phyloP scores from a whole-genome alignment of 2,888 invertebrate species.

The Nasonia oneida region DNA sequence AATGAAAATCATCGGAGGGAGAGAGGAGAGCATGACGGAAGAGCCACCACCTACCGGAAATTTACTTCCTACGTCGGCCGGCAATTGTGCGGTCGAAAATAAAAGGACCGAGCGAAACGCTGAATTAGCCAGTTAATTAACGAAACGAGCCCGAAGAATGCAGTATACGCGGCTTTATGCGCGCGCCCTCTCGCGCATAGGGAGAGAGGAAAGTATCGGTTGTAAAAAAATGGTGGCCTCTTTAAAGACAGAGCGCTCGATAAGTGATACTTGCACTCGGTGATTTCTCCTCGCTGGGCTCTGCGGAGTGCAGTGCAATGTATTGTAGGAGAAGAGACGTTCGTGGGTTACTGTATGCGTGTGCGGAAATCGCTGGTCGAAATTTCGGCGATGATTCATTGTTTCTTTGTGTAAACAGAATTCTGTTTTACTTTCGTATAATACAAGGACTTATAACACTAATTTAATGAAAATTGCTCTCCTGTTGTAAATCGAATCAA shows the following conservation, averaged over 20 bases:
- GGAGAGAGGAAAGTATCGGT: slow-evolving; percentile 25
- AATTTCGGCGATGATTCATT: background rate
- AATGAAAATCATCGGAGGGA: slow-evolving; percentile 42
- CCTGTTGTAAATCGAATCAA: background rate
- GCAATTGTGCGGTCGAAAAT: slow-evolving; percentile 47
- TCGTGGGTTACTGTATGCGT: background rate
- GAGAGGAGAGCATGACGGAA: slow-evolving; percentile 23
- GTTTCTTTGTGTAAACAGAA: background rate
- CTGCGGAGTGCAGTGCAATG: no score
- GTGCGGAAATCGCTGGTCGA: no score
- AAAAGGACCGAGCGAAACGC: slow-evolving; percentile 31
- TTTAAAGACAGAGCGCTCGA: slow-evolving; percentile 25
- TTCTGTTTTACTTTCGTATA: background rate
- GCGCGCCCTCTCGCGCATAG: no score
- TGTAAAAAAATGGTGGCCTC: slow-evolving; percentile 41
- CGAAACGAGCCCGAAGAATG: slow-evolving; percentile 51
- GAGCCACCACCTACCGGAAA: slow-evolving; percentile 60
- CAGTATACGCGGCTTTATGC: background rate
- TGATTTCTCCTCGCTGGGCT: background rate
- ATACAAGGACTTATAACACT: background rate
- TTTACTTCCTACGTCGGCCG: slow-evolving; percentile 55
- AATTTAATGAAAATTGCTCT: background rate
- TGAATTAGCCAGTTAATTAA: slow-evolving; percentile 57
- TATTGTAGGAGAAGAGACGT: background rate
- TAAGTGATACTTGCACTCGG: slow-evolving; percentile 43